Conservation (phyloP, 2,113 vertebrate species). For the Epinephelus fuscoguttatus region DNA sequence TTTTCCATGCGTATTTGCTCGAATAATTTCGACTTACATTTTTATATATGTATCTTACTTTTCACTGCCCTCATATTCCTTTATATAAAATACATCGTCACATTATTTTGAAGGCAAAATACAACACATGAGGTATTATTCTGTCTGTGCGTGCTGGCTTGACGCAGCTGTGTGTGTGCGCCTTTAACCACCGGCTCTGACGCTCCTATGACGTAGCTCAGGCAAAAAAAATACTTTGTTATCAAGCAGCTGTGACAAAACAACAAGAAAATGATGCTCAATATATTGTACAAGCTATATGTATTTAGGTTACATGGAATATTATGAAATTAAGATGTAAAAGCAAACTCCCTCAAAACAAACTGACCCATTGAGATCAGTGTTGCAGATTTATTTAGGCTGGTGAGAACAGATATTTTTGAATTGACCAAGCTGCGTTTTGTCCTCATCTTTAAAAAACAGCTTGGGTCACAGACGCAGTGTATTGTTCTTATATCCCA, state of each 20-base stretch:
- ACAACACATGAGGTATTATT: background rate
- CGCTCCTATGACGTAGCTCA: constrained; percentile 47
- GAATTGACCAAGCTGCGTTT: background rate
- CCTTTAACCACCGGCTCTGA: constrained; percentile 38
- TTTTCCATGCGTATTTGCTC: background rate
- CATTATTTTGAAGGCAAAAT: constrained; percentile 38
- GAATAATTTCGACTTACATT: accelerated
- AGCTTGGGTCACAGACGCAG: background rate
- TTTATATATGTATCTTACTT: background rate
- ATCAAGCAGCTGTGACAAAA: background rate
- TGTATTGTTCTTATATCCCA: background rate
- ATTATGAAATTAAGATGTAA: background rate
- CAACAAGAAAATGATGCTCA: background rate
- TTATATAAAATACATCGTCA: accelerated
- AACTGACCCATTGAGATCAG: background rate
- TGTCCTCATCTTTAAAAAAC: background rate
- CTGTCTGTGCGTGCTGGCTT: background rate
- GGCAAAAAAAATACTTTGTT: constrained; percentile 3
- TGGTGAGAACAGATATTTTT: too few relatives aligned
- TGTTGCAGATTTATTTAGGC: background rate
- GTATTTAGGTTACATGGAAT: background rate
- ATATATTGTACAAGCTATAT: too few relatives aligned
- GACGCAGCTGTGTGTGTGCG: background rate
- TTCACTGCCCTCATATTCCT: background rate
- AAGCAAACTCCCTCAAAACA: too few relatives aligned